Evolutionary conservation across 2,113 vertebrate species (phyloP), one percentile per base, ranked within the genome.

Genomic region (Aldabrachelys gigantea): DNA sequence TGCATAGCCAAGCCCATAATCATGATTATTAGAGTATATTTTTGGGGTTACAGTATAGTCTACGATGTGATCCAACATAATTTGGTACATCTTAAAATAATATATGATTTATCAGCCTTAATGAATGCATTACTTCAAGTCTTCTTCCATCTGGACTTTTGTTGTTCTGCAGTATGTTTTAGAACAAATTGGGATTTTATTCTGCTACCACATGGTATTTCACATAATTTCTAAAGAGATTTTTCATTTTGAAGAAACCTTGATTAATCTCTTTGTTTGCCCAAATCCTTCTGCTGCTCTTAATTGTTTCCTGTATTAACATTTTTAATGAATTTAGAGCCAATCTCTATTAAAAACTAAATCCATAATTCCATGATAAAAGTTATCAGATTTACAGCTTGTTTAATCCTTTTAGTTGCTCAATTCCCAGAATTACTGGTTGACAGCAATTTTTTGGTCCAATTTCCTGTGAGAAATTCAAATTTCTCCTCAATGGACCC

Each of bases 181-280:
- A 96, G 95, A 97, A 96, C 44, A 93, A 93, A 93, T 92, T 91
- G 65, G 56, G 82, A 94, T 96, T 93, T 95, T 82, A 76, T 54
- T 84, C 56, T 92, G 65, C 22, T 82, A 91, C 88, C 19, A 53
- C 49, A 47, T 16, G 79, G 80, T 92, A 83, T 96, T 97, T 95
- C 57, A 78, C 22, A 76, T 29, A 87, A 93, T 81, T 91, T 96
- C 44, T 89, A 92, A 96, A 94, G 94, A 95, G 22, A 89, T 88
- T 88, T 95, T 97, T 97, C 52, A 92, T 93, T 97, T 92, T 89
- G 69, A 96, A 95, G 89, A 94, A 86, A 57, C 3, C 56, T 85
- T 96, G 93, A 94, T 97, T 97, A 96, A 97, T 88, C 56, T 93
- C 85, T 97, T 96, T 91, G 76, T 98, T 97, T 94, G 81, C 53